phyloP scores from a whole-genome alignment of 2,797 vertebrate species.

The Rhabdomys pumilio region DNA sequence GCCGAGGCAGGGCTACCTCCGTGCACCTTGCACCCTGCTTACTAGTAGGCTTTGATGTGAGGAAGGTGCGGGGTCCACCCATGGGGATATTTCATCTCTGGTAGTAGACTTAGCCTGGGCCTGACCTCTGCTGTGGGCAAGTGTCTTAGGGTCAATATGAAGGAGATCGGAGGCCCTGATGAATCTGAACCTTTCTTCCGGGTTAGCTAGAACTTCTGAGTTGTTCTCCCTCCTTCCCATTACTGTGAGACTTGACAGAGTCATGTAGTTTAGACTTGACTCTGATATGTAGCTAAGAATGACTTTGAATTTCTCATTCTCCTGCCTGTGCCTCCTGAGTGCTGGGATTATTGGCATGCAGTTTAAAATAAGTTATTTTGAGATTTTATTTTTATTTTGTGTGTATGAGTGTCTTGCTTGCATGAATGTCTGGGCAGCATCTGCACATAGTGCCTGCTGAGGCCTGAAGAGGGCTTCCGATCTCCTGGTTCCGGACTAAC shows the following conservation, averaged over 20 bases:
- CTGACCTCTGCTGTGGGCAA: background rate
- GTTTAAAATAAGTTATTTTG: no score
- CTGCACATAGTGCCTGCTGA: no score
- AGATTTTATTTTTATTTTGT: no score
- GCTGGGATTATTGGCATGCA: no score
- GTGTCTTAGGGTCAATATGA: background rate
- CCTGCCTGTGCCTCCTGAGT: no score
- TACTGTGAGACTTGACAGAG: background rate
- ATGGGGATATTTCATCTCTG: background rate
- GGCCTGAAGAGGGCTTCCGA: no score
- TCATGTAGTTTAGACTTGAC: no score
- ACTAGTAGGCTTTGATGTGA: background rate
- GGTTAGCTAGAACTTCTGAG: background rate
- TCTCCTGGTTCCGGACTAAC: no score
- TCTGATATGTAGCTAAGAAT: background rate
- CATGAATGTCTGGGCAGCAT: no score
- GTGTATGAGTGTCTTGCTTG: no score
- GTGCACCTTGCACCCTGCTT: background rate
- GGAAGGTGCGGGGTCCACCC: no score
- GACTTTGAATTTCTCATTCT: background rate
- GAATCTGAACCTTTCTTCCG: background rate
- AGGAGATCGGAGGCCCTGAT: background rate
- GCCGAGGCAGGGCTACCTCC: background rate
- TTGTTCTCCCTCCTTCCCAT: background rate
- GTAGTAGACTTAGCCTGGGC: background rate